Evolutionary conservation across 2,113 vertebrate genomes (phyloP), one percentile per base, ranked within the genome.

Genomic region (Callospermophilus lateralis): DNA sequence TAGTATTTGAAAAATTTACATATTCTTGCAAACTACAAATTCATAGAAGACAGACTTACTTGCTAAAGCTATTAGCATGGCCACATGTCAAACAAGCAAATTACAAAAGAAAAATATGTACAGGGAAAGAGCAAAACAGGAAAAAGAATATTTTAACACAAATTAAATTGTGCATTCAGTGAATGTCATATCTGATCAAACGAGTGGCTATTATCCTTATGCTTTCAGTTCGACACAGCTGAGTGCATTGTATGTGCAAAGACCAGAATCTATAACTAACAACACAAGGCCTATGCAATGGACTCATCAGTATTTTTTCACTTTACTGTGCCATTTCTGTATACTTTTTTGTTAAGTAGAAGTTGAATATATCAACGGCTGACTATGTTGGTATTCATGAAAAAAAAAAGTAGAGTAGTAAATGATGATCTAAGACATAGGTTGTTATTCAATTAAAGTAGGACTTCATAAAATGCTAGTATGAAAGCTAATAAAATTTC

Each of bases 41-140:
- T 90, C 70, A 95, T 84, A 28, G 55, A 93, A 93, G 48, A 88
- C 92, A 95, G 24, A 79, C 2, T 86, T 83, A 79, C 2, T 86
- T 83, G 17, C 15, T 89, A n/a, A 96, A 89, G 68, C 65, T 84
- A 65, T 91, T 61, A 68, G 37, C 55, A 68, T 70, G 42, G 48
- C 39, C 6, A 70, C 37, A 65, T 86, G 65, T 90, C 65, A 96
- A 94, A 51, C 45, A 96, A 96, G 77, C 48, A 90, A 83, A 95
- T 93, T 83, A 97, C 70, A 95, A 94, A 96, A 95, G 96, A 89
- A 96, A 96, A 96, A 78, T 84, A 96, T 84, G 65, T 67, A 84
- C 74, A 93, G 11, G 8, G 17, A 61, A 81, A 93, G 37, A 70
- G 53, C 8, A 91, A 97, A 91, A 78, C 32, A 92, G 42, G 61